phyloP scores from a whole-genome alignment of 2,797 vertebrate genomes.

The Thalassophryne amazonica region DNA sequence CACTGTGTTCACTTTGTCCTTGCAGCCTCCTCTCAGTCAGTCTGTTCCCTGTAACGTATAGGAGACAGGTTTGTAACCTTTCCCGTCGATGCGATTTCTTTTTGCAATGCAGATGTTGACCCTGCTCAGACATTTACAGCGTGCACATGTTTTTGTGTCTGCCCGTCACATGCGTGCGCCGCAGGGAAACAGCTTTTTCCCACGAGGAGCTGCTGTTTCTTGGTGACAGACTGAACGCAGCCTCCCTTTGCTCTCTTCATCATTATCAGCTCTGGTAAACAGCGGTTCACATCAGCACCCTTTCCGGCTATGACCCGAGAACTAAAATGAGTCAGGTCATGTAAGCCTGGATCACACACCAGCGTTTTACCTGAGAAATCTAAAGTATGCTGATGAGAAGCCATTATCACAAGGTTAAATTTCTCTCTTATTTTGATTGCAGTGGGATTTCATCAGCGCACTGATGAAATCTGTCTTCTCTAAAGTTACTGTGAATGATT shows the following conservation, averaged over 20 bases:
- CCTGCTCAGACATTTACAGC: no score
- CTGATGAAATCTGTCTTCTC: conserved; percentile 57
- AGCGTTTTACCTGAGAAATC: conserved; percentile 7
- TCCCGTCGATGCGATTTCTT: conserved; percentile 1
- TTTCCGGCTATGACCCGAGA: conserved; percentile 16
- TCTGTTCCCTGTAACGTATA: not conserved
- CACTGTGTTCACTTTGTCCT: conserved; percentile 26
- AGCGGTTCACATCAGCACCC: conserved; percentile 9
- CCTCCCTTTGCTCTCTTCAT: conserved; percentile 10
- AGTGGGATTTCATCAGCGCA: conserved; percentile 48
- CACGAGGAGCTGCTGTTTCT: conserved; percentile 24
- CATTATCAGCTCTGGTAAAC: conserved; percentile 7
- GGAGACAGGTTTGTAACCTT: not conserved
- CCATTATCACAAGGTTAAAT: conserved; percentile 26
- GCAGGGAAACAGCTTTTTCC: conserved; percentile 4
- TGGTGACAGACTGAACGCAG: conserved; percentile 23
- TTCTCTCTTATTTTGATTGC: conserved; percentile 54
- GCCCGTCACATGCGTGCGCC: conserved; percentile 1
- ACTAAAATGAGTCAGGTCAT: conserved; percentile 39
- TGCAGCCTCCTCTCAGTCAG: conserved; percentile 24
- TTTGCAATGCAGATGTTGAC: no score
- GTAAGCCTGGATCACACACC: conserved; percentile 21
- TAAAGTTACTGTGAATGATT: no score
- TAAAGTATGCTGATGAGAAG: conserved; percentile 15
- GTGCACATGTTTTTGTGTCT: conserved; percentile 8